These are phyloP conservation scores for Diorhabda elongata DNA, from an alignment of 1,140 invertebrate species.

Conservation along the genomic window DNA sequence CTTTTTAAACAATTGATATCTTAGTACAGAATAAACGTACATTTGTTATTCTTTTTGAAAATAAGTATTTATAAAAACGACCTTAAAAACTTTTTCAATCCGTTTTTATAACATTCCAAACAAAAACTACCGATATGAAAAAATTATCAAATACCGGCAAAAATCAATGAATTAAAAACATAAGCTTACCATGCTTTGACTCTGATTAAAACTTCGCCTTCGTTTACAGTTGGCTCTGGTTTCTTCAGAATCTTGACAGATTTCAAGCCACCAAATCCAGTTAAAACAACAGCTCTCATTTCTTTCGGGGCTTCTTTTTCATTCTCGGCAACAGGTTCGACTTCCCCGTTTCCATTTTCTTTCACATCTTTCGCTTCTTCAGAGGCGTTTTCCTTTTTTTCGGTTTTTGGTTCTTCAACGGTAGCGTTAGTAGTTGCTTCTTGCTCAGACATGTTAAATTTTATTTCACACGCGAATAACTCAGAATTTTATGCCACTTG, in stretches of 20 bases:
- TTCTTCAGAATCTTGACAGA: slow-evolving; percentile 77
- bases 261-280: slow-evolving; percentile 79
- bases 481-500: too few relatives aligned
- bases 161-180: not conserved
- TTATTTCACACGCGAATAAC: slow-evolving; percentile 12
- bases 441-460: slow-evolving; percentile 30
- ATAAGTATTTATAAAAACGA: too few relatives aligned
- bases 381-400: slow-evolving; percentile 49
- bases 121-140: too few relatives aligned
- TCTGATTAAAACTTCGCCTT: slow-evolving; percentile 77
- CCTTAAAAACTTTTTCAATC: too few relatives aligned
- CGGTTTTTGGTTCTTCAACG: slow-evolving; percentile 49
- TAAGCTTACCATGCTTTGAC: slow-evolving; percentile 79
- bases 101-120: too few relatives aligned
- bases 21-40: too few relatives aligned
- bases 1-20: too few relatives aligned
- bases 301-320: slow-evolving; percentile 65
- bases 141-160: too few relatives aligned
- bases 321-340: slow-evolving; percentile 48
- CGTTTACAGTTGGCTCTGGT: slow-evolving; percentile 66
- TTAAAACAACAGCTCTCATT: slow-evolving; percentile 78
- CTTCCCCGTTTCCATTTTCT: slow-evolving; percentile 52
- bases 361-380: slow-evolving; percentile 50
- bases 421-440: slow-evolving; percentile 49
- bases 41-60: too few relatives aligned